phyloP scores from a whole-genome alignment of 2,113 vertebrate species.

The Rhagologus leucostigma region DNA sequence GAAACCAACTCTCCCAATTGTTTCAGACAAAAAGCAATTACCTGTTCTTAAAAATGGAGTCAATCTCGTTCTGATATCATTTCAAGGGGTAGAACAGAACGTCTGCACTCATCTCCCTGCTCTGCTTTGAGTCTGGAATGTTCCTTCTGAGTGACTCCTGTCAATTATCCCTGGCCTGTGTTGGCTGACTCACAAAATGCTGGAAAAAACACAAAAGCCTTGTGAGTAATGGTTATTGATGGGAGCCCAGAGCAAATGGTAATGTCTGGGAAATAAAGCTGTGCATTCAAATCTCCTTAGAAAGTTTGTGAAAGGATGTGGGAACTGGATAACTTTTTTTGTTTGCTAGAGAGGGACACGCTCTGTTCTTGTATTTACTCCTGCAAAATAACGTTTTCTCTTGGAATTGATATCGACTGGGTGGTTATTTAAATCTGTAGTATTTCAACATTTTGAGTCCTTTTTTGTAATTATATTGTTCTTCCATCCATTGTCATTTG shows the following conservation, averaged over 20 bases:
- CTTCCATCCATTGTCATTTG: neutral
- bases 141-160: neutral
- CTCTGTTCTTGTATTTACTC: neutral
- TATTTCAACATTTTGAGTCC: neutral
- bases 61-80: neutral
- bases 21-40: neutral
- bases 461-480: neutral
- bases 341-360: accelerated
- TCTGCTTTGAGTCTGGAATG: neutral
- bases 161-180: neutral
- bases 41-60: neutral
- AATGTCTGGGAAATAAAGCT: neutral
- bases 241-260: neutral
- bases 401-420: neutral
- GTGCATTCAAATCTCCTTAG: neutral
- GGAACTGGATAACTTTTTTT: neutral
- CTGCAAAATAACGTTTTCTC: neutral
- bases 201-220: neutral
- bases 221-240: conserved; percentile 18
- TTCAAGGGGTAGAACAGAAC: neutral
- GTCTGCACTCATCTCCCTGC: neutral
- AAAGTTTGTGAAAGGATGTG: neutral
- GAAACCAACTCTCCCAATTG: neutral
- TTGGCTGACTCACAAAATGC: conserved; percentile 22
- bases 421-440: neutral